A percentile compares a stretch with the other conserved stretches of the same genome.
These are phyloP conservation scores for Vannuccia rotundouncinata DNA, from an alignment of 2,888 invertebrate species.

Conservation along the genomic window DNA sequence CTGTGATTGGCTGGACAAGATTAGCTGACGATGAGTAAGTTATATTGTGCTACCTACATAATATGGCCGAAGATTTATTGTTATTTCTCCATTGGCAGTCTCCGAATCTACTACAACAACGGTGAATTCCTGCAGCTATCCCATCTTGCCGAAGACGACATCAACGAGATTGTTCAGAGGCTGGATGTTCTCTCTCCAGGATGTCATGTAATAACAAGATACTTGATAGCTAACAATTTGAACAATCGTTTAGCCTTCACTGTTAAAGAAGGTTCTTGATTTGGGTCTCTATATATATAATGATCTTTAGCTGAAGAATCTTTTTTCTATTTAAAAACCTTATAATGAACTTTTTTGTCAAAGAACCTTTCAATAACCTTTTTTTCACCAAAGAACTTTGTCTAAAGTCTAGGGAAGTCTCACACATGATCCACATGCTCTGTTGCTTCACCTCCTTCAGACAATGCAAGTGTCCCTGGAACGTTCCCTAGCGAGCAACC, in stretches of 20 bases:
- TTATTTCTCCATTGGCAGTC: background rate
- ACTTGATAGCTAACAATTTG: too few relatives aligned
- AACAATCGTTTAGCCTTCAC: too few relatives aligned
- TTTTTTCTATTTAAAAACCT: too few relatives aligned
- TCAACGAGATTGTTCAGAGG: slow-evolving; percentile 1
- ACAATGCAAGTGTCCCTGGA: slow-evolving; percentile 5
- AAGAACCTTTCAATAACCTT: too few relatives aligned
- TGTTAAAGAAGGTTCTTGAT: too few relatives aligned
- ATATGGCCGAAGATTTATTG: background rate
- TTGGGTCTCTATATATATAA: too few relatives aligned
- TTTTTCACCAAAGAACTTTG: too few relatives aligned
- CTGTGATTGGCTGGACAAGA: slow-evolving; percentile 25
- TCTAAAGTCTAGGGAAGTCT: too few relatives aligned
- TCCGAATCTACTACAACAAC: slow-evolving; percentile 7
- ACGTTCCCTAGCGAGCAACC: background rate
- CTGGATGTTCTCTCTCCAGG: background rate
- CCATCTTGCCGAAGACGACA: background rate
- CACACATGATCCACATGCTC: too few relatives aligned
- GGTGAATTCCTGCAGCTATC: slow-evolving; percentile 13
- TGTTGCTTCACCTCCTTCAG: too few relatives aligned
- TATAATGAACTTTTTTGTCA: too few relatives aligned
- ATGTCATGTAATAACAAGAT: slow-evolving; percentile 27
- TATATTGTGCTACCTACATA: background rate
- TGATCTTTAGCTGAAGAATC: too few relatives aligned
- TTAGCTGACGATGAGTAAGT: background rate